Evolutionary conservation across 1,140 invertebrate genomes (phyloP), one percentile per base, ranked within the genome.

Genomic region (Drosophila nigrodunni): DNA sequence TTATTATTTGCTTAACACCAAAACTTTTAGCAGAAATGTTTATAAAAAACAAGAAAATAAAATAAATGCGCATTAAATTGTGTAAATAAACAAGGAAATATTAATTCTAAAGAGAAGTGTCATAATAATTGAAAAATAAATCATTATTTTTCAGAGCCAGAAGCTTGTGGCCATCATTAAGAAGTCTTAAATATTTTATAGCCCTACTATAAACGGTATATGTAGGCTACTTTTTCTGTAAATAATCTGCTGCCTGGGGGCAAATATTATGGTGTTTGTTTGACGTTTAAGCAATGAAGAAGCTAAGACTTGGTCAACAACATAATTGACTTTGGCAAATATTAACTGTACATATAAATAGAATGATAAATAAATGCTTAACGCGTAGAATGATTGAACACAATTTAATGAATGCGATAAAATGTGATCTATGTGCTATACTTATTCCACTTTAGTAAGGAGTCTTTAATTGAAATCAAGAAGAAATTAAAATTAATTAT

Each of bases 191-290:
- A 54, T 54, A 54, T 54, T 54, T 54, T 13, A 54, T 54, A 21
- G 30, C 3, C 30, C 35, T 34, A 35, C 30, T 30, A 30, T 6
- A 35, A 54, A 35, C n/a, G 18, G 25, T 25, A 46, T 66, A n/a
- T 58, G 50, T 50, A 8, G 21, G 10, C 50, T 54, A 13, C 34
- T 54, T 54, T 5, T 7, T 54, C 13, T 34, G 50, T 11, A 54
- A 35, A 35, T 54, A 54, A 54, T 34, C 30, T 54, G 30, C 7
- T 30, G 47, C 47, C 21, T 9, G 8, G 18, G 15, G 47, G 10
- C 11, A 65, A 66, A 47, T 49, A 39, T 67, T 39, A 58, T 15
- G 4, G 4, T 39, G 34, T 37, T 67, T 58, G 54, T 57, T 47
- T 43, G 10, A 8, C 7, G 15, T 39, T 49, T 4, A 6, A 25